These are phyloP conservation scores for Oryzias javanicus DNA, from an alignment of 2,113 vertebrate species.

Conservation along the genomic window DNA sequence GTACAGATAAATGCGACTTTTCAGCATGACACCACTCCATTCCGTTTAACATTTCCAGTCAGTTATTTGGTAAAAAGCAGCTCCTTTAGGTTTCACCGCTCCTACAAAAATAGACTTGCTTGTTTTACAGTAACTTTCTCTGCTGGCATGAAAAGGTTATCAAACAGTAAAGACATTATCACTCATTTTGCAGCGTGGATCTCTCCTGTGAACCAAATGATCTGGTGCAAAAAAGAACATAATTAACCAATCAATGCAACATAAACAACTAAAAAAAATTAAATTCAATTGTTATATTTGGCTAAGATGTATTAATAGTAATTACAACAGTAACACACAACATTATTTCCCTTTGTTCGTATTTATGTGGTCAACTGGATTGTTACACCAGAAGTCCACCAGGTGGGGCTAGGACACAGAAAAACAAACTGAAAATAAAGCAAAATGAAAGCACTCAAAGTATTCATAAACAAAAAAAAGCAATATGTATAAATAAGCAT, in stretches of 20 bases:
- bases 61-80: slow-evolving; percentile 74
- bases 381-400: slow-evolving; percentile 59
- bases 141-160: slow-evolving; percentile 16
- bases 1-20: slow-evolving; percentile 11
- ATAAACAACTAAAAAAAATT: slow-evolving; percentile 35
- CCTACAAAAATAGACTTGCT: slow-evolving; percentile 71
- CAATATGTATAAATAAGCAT: slow-evolving; percentile 73
- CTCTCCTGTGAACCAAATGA: slow-evolving; percentile 1
- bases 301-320: slow-evolving; percentile 50
- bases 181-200: slow-evolving; percentile 9
- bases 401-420: slow-evolving; percentile 65
- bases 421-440: slow-evolving; percentile 40
- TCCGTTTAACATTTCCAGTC: slow-evolving; percentile 27
- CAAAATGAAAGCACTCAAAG: slow-evolving; percentile 34
- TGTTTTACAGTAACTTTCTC: slow-evolving; percentile 16
- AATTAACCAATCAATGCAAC: slow-evolving; percentile 35
- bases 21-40: slow-evolving; percentile 18
- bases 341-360: slow-evolving; percentile 64
- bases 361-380: slow-evolving; percentile 26
- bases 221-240: not conserved
- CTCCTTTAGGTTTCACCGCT: slow-evolving; percentile 54
- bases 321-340: slow-evolving; percentile 45
- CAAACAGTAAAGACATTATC: slow-evolving; percentile 18
- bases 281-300: slow-evolving; percentile 51
- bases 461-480: slow-evolving; percentile 46